Evolutionary conservation across 2,113 vertebrate species (phyloP).

Genomic region (Calonectris borealis): DNA sequence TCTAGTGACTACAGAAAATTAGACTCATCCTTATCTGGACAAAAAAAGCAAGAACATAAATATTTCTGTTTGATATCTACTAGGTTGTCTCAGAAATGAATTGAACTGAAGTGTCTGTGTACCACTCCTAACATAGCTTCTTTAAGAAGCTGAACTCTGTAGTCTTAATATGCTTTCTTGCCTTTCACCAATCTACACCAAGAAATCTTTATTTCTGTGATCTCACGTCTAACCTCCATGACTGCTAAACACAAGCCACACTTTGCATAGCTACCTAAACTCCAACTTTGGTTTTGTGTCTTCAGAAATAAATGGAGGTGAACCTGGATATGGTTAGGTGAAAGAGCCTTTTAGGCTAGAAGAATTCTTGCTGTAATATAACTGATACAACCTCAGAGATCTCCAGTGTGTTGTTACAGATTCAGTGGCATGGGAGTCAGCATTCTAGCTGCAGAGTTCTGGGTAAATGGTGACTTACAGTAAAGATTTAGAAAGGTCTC

Average conservation of each 20-base stretch:
- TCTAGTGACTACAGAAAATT: background rate
- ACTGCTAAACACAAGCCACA: background rate
- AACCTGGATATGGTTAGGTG: background rate
- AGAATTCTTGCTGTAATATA: background rate
- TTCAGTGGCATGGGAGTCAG: accelerated
- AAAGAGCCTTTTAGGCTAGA: background rate
- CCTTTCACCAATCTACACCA: background rate
- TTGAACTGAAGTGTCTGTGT: background rate
- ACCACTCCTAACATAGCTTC: background rate
- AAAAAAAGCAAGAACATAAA: background rate
- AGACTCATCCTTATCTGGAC: background rate
- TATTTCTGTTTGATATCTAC: background rate
- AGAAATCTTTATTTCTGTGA: background rate
- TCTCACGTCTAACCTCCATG: background rate
- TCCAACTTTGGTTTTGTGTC: background rate
- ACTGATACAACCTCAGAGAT: background rate
- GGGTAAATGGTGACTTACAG: background rate
- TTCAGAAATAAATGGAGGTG: background rate
- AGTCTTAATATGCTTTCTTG: background rate
- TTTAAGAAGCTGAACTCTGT: background rate
- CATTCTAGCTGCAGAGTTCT: background rate
- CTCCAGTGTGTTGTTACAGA: background rate
- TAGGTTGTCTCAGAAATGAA: background rate
- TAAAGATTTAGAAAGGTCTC: background rate
- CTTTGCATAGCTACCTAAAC: background rate